Conservation (phyloP, 1,140 invertebrate genomes). For the Penaeus japonicus region DNA sequence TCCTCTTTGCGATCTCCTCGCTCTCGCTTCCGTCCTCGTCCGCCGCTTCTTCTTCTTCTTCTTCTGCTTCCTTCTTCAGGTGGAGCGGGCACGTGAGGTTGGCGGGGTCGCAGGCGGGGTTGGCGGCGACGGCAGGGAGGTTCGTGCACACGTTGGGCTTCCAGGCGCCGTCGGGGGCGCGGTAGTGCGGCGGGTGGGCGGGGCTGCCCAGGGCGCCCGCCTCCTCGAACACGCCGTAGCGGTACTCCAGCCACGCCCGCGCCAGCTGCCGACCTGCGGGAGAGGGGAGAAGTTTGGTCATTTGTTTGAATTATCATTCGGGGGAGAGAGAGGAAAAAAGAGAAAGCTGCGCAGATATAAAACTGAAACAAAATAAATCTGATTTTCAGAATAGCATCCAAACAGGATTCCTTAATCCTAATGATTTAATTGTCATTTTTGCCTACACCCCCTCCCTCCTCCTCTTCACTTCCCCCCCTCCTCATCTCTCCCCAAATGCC, state of each 20-base stretch:
- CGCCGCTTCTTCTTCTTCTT: neutral
- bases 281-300: neutral
- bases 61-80: neutral
- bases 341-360: no score
- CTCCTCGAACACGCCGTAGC: constrained; percentile 63
- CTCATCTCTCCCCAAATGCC: neutral
- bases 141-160: constrained; percentile 54
- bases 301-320: neutral
- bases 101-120: constrained; percentile 28
- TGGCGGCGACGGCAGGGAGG: constrained; percentile 9
- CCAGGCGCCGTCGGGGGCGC: constrained; percentile 51
- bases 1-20: neutral
- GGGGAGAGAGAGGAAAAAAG: neutral
- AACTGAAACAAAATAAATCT: no score
- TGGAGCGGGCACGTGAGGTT: constrained; percentile 47
- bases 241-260: constrained; percentile 61
- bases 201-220: constrained; percentile 59
- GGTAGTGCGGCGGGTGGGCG: constrained; percentile 59
- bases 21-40: neutral
- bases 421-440: no score
- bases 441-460: neutral
- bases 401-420: no score
- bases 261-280: constrained; percentile 65
- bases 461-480: neutral
- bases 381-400: no score